phyloP scores from a whole-genome alignment of 2,113 vertebrate genomes.

The Calidris pygmaea region DNA sequence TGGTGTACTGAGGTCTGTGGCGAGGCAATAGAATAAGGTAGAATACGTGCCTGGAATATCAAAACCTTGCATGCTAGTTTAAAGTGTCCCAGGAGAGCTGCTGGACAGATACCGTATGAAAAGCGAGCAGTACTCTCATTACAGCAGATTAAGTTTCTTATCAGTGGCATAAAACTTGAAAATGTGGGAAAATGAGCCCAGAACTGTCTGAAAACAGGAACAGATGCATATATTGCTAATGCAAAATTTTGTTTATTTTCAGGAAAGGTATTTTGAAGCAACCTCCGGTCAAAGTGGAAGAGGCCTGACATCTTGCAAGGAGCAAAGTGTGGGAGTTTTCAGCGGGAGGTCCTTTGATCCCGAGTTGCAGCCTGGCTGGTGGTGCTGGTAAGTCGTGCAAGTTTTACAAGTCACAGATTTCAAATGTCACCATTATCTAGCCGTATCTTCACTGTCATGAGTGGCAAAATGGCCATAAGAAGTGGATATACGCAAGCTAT shows the following conservation, averaged over 20 bases:
- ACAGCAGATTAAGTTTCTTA: neutral
- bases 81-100: slow-evolving; percentile 14
- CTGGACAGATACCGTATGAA: neutral
- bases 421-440: neutral
- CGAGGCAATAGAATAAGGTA: slow-evolving; percentile 14
- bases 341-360: neutral
- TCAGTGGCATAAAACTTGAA: neutral
- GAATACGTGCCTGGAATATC: slow-evolving; percentile 30
- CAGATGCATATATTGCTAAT: neutral
- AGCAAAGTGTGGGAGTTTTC: neutral
- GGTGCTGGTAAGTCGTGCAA: accelerated
- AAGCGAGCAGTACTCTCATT: neutral
- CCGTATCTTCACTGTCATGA: neutral
- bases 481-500: accelerated
- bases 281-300: neutral
- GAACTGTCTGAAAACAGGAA: neutral
- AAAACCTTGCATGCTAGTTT: neutral
- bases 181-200: neutral
- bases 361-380: neutral
- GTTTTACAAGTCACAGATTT: neutral
- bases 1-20: slow-evolving; percentile 4
- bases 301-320: neutral
- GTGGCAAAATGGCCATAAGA: neutral
- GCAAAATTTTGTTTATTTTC: neutral
- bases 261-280: neutral